phyloP scores from a whole-genome alignment of 2,888 invertebrate species.

The Beris morrisii region DNA sequence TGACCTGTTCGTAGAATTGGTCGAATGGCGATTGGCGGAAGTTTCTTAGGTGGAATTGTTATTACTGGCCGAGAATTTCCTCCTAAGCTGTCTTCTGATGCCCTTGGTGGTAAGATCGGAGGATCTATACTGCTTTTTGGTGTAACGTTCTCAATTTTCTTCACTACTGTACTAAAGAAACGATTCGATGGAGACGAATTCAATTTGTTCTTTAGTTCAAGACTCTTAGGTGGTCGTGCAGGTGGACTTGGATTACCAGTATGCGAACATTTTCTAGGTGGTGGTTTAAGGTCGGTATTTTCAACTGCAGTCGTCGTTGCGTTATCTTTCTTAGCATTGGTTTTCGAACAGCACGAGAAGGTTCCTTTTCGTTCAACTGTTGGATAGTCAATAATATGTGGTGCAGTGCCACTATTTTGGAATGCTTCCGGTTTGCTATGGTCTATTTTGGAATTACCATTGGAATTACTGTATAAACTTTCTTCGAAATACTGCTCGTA shows the following conservation, averaged over 20 bases:
- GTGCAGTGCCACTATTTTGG: slow-evolving; percentile 34
- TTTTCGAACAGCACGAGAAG: slow-evolving; percentile 72
- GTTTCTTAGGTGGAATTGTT: slow-evolving; percentile 65
- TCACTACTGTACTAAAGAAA: neutral
- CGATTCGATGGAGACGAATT: slow-evolving; percentile 45
- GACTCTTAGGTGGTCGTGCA: slow-evolving; percentile 69
- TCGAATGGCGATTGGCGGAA: slow-evolving; percentile 66
- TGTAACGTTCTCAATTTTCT: slow-evolving; percentile 1
- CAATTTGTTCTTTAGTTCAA: slow-evolving; percentile 52
- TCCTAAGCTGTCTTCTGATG: slow-evolving; percentile 22
- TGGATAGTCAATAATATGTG: slow-evolving; percentile 69
- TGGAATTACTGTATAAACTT: slow-evolving; percentile 61
- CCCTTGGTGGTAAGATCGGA: slow-evolving; percentile 44
- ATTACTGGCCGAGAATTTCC: slow-evolving; percentile 45
- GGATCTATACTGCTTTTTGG: slow-evolving; percentile 40
- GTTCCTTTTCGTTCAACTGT: slow-evolving; percentile 73
- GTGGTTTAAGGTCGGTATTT: slow-evolving; percentile 59
- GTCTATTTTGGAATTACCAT: slow-evolving; percentile 34
- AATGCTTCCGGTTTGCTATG: slow-evolving; percentile 22
- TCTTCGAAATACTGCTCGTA: slow-evolving; percentile 54
- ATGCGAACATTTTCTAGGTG: slow-evolving; percentile 65
- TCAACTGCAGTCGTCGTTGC: slow-evolving; percentile 50
- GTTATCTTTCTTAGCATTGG: slow-evolving; percentile 58
- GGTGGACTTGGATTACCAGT: slow-evolving; percentile 63
- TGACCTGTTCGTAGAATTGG: slow-evolving; percentile 59